A percentile compares a stretch with the other conserved stretches of the same genome.
These are phyloP conservation scores for Stenichneumon culpator DNA, from an alignment of 2,888 invertebrate genomes.

Conservation along the genomic window DNA sequence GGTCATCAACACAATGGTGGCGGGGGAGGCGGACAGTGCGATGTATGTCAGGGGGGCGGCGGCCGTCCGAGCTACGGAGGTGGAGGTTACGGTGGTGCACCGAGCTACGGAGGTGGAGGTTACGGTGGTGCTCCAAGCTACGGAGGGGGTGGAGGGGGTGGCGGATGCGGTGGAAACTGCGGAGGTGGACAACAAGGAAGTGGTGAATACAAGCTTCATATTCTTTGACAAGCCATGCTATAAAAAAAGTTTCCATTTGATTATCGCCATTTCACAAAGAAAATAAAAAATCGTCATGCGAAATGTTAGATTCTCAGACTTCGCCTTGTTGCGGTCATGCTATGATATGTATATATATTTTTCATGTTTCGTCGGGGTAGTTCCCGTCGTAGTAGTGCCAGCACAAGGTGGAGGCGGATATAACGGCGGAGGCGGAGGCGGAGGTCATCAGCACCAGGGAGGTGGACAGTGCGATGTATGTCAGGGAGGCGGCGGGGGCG, in stretches of 20 bases:
- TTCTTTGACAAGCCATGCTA: no score
- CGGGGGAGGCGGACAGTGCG: no score
- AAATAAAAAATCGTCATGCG: no score
- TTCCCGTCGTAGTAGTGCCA: constrained; percentile 66
- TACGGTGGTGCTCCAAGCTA: constrained; percentile 59
- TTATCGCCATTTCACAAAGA: no score
- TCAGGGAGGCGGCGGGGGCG: constrained; percentile 7
- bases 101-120: constrained; percentile 47
- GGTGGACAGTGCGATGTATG: constrained; percentile 49
- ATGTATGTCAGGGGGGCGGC: no score
- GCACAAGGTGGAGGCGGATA: background rate
- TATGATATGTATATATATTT: background rate
- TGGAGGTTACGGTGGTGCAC: constrained; percentile 58
- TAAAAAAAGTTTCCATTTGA: no score
- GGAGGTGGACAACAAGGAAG: constrained; percentile 59
- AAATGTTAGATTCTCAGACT: no score
- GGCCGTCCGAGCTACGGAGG: constrained; percentile 15
- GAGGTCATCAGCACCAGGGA: constrained; percentile 38
- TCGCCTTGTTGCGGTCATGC: background rate
- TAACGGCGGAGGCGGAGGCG: constrained; percentile 59
- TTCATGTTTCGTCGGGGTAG: constrained; percentile 60
- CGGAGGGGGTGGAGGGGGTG: background rate
- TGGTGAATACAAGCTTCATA: background rate
- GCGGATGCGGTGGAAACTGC: constrained; percentile 13
- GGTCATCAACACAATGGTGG: constrained; percentile 45